A percentile compares a stretch with the other conserved stretches of the same genome.
phyloP scores from a whole-genome alignment of 2,888 invertebrate genomes.

The Eugnorisma glareosa region DNA sequence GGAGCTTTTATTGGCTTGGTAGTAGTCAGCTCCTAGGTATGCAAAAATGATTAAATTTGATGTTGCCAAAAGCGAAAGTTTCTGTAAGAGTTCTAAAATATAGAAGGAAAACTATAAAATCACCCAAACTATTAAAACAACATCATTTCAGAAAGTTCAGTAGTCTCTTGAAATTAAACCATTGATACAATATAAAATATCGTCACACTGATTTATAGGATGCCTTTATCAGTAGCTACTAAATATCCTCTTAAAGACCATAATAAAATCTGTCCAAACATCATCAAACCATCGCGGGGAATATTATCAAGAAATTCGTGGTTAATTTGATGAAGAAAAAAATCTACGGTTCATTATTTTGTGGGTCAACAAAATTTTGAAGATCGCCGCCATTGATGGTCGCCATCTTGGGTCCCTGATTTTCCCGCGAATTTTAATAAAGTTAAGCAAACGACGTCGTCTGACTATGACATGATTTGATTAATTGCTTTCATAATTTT shows the following conservation, averaged over 20 bases:
- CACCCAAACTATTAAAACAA: neutral
- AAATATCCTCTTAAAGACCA: neutral
- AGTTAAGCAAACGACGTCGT: constrained; percentile 37
- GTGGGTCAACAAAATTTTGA: constrained; percentile 35
- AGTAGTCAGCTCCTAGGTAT: no score
- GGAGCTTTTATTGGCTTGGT: no score
- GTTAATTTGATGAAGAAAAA: constrained; percentile 37
- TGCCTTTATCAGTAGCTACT: neutral
- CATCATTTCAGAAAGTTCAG: neutral
- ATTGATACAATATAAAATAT: neutral
- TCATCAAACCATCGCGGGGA: constrained; percentile 24
- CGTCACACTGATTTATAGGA: neutral
- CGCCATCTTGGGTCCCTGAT: constrained; percentile 31
- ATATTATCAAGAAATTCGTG: constrained; percentile 16
- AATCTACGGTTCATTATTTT: constrained; percentile 41
- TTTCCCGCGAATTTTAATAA: constrained; percentile 44
- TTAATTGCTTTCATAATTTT: constrained; percentile 35
- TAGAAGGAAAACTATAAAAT: neutral
- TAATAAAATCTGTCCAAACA: constrained; percentile 18
- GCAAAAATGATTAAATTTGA: neutral
- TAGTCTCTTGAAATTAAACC: neutral
- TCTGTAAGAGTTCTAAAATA: neutral
- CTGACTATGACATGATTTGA: constrained; percentile 27
- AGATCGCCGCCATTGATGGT: constrained; percentile 4
- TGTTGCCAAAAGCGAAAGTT: neutral